A percentile compares a stretch with the other conserved stretches of the same genome.
These are phyloP conservation scores for Allacma fusca DNA, from an alignment of 2,888 invertebrate genomes.

Conservation along the genomic window DNA sequence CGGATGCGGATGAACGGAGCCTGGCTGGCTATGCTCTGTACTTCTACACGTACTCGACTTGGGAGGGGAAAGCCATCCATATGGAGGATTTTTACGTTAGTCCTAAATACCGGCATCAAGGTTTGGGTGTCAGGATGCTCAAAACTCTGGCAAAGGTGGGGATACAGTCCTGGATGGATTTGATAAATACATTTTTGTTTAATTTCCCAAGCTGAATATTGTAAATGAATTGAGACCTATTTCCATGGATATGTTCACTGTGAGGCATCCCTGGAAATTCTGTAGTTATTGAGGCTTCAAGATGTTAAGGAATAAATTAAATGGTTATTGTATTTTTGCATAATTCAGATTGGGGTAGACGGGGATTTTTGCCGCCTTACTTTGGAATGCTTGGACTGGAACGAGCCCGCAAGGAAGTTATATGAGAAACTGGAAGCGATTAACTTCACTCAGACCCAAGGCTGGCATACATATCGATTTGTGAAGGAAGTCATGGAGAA, in stretches of 20 bases:
- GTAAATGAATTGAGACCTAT: too few species aligned
- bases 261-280: too few species aligned
- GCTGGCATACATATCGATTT: constrained; percentile 56
- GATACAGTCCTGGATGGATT: not conserved
- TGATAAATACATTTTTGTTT: not conserved
- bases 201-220: too few species aligned
- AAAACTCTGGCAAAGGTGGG: constrained; percentile 74
- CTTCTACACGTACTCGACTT: constrained; percentile 84
- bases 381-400: constrained; percentile 85
- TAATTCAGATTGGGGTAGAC: constrained; percentile 63
- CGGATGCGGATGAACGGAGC: constrained; percentile 68
- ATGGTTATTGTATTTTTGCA: too few species aligned
- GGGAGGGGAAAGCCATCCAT: constrained; percentile 80
- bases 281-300: too few species aligned
- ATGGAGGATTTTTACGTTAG: constrained; percentile 88
- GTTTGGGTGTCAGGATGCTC: constrained; percentile 75
- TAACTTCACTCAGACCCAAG: constrained; percentile 51
- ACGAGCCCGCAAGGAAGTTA: constrained; percentile 76
- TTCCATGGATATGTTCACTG: too few species aligned
- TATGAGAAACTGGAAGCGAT: constrained; percentile 72
- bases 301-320: too few species aligned
- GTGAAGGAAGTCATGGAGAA: constrained; percentile 45
- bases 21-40: constrained; percentile 83
- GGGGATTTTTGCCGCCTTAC: constrained; percentile 74
- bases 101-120: constrained; percentile 70